A percentile compares a stretch with the other conserved stretches of the same genome.
These are phyloP conservation scores for Dicrurus megarhynchus DNA, from an alignment of 2,113 vertebrate species.

Conservation along the genomic window DNA sequence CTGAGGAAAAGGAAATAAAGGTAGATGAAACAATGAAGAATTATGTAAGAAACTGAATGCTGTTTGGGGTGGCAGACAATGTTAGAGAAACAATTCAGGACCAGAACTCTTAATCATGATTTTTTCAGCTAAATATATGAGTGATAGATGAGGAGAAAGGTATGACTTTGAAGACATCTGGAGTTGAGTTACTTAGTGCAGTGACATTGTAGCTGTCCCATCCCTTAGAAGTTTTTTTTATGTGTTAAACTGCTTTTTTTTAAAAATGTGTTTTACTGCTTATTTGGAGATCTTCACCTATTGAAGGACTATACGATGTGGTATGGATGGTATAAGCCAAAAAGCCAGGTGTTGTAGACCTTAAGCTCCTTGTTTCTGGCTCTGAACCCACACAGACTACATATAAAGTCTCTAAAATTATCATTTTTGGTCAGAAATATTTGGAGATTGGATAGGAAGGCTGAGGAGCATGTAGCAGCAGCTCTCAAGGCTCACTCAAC, in stretches of 20 bases:
- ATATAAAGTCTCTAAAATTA: background rate
- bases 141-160: background rate
- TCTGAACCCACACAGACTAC: background rate
- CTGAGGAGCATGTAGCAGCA: background rate
- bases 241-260: background rate
- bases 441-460: background rate
- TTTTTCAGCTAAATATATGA: background rate
- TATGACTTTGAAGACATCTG: background rate
- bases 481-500: background rate
- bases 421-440: background rate
- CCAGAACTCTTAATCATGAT: background rate
- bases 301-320: background rate
- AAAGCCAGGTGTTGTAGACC: background rate
- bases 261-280: background rate
- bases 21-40: background rate
- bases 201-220: background rate
- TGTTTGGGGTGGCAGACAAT: background rate
- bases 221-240: background rate
- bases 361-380: background rate
- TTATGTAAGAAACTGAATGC: background rate
- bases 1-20: background rate
- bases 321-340: background rate
- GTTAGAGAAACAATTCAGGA: background rate
- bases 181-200: background rate
- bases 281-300: background rate